Percentiles rank a stretch among this genome's conserved stretches.
These are phyloP conservation scores for Drosophila pachea DNA, from an alignment of 1,140 invertebrate species.

Conservation along the genomic window DNA sequence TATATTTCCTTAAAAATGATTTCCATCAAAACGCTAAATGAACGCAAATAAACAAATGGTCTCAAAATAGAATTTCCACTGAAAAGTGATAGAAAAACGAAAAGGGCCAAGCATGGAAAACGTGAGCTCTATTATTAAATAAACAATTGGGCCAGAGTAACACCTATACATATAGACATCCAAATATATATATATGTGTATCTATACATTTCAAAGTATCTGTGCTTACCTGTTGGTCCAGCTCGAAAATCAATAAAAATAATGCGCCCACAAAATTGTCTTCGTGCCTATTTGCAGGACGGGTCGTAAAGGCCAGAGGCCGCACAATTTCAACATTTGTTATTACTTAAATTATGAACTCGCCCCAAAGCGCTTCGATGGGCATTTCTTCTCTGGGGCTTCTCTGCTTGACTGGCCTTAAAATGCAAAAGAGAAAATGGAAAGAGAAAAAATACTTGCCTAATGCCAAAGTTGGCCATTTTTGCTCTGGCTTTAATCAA, in stretches of 20 bases:
- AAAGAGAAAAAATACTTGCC: constrained; percentile 19
- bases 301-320: constrained; percentile 22
- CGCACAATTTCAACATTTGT: constrained; percentile 36
- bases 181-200: constrained; percentile 13
- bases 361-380: constrained; percentile 15
- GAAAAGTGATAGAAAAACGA: constrained; percentile 41
- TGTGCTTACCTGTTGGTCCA: constrained; percentile 1
- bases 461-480: constrained; percentile 37
- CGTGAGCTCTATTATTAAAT: constrained; percentile 55
- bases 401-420: constrained; percentile 7
- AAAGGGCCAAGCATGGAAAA: constrained; percentile 34
- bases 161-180: constrained; percentile 9
- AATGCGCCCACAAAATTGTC: constrained; percentile 43
- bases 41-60: constrained; percentile 41
- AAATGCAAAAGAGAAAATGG: constrained; percentile 27
- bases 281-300: constrained; percentile 24
- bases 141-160: constrained; percentile 23
- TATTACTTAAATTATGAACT: constrained; percentile 61
- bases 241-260: constrained; percentile 48
- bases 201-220: background rate
- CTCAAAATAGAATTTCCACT: constrained; percentile 35
- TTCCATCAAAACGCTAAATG: constrained; percentile 57
- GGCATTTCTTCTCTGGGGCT: background rate
- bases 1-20: constrained; percentile 46
- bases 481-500: constrained; percentile 63